Evolutionary conservation across 2,113 vertebrate species (phyloP), one percentile per base, ranked within the genome.

Genomic region (Sinocyclocheilus anshuiensis): DNA sequence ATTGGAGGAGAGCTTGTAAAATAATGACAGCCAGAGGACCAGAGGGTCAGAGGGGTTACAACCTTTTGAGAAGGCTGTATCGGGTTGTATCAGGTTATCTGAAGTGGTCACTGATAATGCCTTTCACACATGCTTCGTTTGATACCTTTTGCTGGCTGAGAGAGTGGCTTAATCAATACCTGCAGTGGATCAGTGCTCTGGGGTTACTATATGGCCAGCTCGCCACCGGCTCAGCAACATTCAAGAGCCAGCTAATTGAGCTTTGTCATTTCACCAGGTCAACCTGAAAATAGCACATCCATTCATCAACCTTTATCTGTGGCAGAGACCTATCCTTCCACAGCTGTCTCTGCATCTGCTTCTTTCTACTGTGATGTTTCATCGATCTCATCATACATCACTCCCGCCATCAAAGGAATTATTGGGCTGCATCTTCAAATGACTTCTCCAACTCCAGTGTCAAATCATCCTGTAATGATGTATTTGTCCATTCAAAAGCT

Each of bases 71-170:
- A 89, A 89, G 91, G 79, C 92, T 90, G 91, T 89, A 94, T 94
- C 89, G 91, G 93, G 94, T 94, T 92, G 91, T 91, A 89, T 90
- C 91, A 91, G 93, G 94, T 94, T 93, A 94, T 94, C 93, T 93
- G 92, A 92, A 94, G 93, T 93, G 92, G 89, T 91, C 65, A 84
- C 90, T 93, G 93, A 93, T 94, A 95, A 95, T 95, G 94, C 92
- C 94, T 94, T 94, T 95, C 90, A 94, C 93, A 93, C 93, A 90
- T 92, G 92, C 91, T 92, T 90, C 87, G 89, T 94, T 94, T 94
- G 92, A 94, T 94, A 91, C 85, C 88, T 91, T 91, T 92, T 90
- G 85, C 85, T 74, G 11, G 80, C 81, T 90, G 90, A 90, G 81
- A 89, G 90, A 88, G 80, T 90, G 91, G 87, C 91, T 83, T 92